Conservation (phyloP, 2,888 invertebrate species). For the Pseudococcus longispinus region DNA sequence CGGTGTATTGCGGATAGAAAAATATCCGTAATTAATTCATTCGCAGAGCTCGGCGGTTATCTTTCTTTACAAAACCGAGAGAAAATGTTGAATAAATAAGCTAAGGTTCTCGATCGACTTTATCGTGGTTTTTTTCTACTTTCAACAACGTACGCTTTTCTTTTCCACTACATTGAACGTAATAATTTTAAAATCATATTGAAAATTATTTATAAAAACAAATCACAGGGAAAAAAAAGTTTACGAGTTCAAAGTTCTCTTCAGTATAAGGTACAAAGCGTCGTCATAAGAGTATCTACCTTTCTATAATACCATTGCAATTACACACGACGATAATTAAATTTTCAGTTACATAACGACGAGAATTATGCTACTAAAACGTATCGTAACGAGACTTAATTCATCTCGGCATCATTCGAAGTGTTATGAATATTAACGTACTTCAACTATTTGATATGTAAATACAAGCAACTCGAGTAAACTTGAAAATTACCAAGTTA, state of each 20-base stretch:
- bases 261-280: background rate
- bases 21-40: conserved; percentile 12
- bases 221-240: background rate
- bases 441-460: conserved; percentile 32
- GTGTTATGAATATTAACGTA: conserved; percentile 33
- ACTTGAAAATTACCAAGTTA: conserved; percentile 34
- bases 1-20: background rate
- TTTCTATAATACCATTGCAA: background rate
- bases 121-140: background rate
- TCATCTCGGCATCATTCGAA: background rate
- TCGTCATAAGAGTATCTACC: background rate
- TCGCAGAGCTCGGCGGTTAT: background rate
- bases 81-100: background rate
- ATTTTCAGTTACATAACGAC: background rate
- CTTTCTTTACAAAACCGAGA: background rate
- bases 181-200: conserved; percentile 2
- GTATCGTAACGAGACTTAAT: background rate
- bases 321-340: background rate
- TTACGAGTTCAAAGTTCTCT: background rate
- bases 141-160: background rate
- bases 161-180: background rate
- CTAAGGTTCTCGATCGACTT: background rate
- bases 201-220: background rate
- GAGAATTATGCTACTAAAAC: background rate
- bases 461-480: conserved; percentile 7